Percentiles rank a stretch among this genome's conserved stretches.
Conservation (phyloP, 2,888 invertebrate species). For the Epirrita christyi region DNA sequence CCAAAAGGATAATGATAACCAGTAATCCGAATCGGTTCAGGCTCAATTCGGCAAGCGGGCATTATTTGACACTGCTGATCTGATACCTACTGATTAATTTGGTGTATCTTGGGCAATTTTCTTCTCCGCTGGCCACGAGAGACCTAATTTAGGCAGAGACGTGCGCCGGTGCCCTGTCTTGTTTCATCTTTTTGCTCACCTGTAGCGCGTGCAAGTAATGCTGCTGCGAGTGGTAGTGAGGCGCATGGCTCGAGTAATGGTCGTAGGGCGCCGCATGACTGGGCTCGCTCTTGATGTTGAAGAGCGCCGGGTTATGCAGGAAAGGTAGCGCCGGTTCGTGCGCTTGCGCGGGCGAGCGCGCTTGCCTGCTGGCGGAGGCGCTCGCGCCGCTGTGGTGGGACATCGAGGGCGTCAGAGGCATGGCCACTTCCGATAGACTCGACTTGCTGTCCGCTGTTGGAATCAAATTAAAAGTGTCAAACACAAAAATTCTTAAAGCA, state of each 20-base stretch:
- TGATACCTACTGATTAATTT: constrained; percentile 29
- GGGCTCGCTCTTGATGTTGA: constrained; percentile 80
- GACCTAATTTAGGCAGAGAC: too few relatives aligned
- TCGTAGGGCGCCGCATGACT: constrained; percentile 61
- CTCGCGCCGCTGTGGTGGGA: constrained; percentile 50
- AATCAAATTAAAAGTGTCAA: neutral
- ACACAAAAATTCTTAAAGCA: too few relatives aligned
- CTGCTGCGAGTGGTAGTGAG: constrained; percentile 76
- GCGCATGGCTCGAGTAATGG: constrained; percentile 53
- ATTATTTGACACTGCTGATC: too few relatives aligned
- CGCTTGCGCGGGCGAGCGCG: constrained; percentile 62
- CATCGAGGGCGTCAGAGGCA: constrained; percentile 67
- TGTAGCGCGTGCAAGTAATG: constrained; percentile 85
- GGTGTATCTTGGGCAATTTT: too few relatives aligned
- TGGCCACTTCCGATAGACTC: constrained; percentile 75
- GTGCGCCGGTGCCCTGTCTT: too few relatives aligned
- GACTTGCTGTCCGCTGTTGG: constrained; percentile 66
- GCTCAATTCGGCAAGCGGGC: too few relatives aligned
- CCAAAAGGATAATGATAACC: too few relatives aligned
- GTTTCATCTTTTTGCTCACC: constrained; percentile 41
- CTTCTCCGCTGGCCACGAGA: too few relatives aligned
- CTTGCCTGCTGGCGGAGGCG: constrained; percentile 62
- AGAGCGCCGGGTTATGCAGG: constrained; percentile 67
- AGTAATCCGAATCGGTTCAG: too few relatives aligned
- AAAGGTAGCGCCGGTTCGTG: constrained; percentile 56